Conservation (phyloP, 2,797 vertebrate species). For the Pogonophryne albipinna region DNA sequence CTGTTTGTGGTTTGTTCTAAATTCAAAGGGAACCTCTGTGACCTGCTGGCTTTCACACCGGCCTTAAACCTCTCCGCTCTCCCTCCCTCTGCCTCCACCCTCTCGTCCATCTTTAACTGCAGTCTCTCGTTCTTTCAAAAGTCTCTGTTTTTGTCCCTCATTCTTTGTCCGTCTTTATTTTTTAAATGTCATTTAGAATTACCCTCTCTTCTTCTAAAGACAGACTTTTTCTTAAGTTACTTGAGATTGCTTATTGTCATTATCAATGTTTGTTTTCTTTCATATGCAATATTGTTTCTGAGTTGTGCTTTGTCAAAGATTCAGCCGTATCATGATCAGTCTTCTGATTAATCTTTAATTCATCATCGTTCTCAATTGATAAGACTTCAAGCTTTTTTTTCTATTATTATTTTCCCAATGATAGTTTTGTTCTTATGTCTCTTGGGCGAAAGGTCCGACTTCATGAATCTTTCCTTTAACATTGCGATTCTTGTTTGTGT, state of each 20-base stretch:
- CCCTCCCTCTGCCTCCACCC: constrained; percentile 24
- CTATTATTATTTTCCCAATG: not conserved
- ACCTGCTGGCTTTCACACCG: constrained; percentile 79
- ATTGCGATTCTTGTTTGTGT: constrained; percentile 24
- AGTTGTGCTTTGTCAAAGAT: constrained; percentile 16
- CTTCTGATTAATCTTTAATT: constrained; percentile 22
- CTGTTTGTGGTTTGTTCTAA: constrained; percentile 79
- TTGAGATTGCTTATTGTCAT: constrained; percentile 23
- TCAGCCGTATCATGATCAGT: constrained; percentile 11
- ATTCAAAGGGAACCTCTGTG: constrained; percentile 84
- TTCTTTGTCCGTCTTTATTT: constrained; percentile 12
- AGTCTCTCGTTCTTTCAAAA: constrained; percentile 44
- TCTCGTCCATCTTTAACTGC: constrained; percentile 43
- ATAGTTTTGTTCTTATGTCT: not conserved
- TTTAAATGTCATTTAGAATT: constrained; percentile 21
- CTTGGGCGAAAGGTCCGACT: not conserved
- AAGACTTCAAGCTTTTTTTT: constrained; percentile 15
- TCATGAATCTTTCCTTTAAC: not conserved
- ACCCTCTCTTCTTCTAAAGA: constrained; percentile 16
- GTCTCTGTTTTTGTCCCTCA: constrained; percentile 34
- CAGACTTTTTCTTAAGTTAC: constrained; percentile 19
- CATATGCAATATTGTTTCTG: not conserved
- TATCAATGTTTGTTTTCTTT: constrained; percentile 29
- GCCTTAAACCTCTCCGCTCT: constrained; percentile 57
- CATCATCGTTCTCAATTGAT: not conserved